Base-by-base conservation (phyloP, 2,113 vertebrate genomes). In the Esox niger region DNA sequence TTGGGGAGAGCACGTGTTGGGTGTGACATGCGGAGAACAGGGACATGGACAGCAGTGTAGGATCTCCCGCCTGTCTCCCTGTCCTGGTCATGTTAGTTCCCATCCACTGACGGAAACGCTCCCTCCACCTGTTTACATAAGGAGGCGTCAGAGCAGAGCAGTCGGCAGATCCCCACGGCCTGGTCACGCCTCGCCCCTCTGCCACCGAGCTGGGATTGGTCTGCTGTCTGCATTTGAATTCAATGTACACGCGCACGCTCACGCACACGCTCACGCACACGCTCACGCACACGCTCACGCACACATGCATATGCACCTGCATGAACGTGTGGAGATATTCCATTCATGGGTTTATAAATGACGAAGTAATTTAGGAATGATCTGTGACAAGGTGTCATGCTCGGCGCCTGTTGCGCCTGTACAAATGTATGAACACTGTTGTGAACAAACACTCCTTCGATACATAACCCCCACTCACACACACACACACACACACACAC, bases 131-230 rank as follows among this genome's bases (percentile, higher is more conserved):
- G 17, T 2, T 3, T 38, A 38, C 35, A 38, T 38, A 38, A 38
- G 5, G 5, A 49, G 47, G 47, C 47, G 6, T 49, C 47, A 49
- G 20, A 38, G 35, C 35, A 38, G 35, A 38, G 10, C 56, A 77
- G 68, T 74, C 60, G 66, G 71, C 56, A 27, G 25, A 27, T 58
- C 4, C 56, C 56, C 56, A 25, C 1, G 10, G 4, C 27, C 26
- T 29, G 3, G 0, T 29, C 56, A 27, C 27, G 62, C 65, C 71
- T 1, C 25, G 60, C 57, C 57, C 70, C 55, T 64, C 76, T 75
- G n/a, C 25, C 25, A 33, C 17, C 35, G 47, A 7, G 21, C 43
- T 31, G 21, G 31, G 54, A 33, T 15, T 61, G 27, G 30, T 30
- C 29, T 52, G 30, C 29, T 8, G 46, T 35, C 56, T 62, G 60